phyloP scores from a whole-genome alignment of 1,140 invertebrate genomes.

The Halictus rubicundus region DNA sequence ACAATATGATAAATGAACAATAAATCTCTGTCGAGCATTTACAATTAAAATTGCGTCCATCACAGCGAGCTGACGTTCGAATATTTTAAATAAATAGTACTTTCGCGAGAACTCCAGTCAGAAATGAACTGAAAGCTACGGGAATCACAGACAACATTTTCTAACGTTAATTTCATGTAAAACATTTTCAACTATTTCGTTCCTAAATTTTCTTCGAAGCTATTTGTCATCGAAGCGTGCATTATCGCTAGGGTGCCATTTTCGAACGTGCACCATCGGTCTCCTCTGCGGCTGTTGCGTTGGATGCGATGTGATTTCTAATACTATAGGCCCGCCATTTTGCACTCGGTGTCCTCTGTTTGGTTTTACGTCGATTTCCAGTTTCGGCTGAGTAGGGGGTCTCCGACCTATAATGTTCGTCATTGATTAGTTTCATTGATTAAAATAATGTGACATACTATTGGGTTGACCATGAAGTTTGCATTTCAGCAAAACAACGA shows the following conservation, averaged over 20 bases:
- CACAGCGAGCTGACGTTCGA: too few relatives aligned
- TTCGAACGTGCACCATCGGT: slow-evolving; percentile 41
- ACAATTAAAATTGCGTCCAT: not conserved
- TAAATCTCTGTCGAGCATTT: too few relatives aligned
- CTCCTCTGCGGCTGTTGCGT: not conserved
- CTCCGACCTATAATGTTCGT: slow-evolving; percentile 15
- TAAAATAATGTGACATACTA: not conserved
- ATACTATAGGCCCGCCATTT: not conserved
- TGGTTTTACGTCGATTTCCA: slow-evolving; percentile 25
- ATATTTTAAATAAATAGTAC: not conserved
- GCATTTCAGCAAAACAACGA: too few relatives aligned
- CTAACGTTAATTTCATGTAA: not conserved
- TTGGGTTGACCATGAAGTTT: too few relatives aligned
- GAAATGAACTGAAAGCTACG: too few relatives aligned
- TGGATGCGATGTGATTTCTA: not conserved
- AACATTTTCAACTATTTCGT: not conserved
- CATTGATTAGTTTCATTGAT: not conserved
- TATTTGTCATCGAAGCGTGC: not conserved
- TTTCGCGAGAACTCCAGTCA: too few relatives aligned
- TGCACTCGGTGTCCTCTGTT: slow-evolving; percentile 4
- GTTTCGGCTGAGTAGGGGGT: slow-evolving; percentile 24
- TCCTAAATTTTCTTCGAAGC: not conserved
- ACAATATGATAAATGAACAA: too few relatives aligned
- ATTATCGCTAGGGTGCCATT: slow-evolving; percentile 31
- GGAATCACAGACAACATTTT: not conserved